Conservation (phyloP, 2,888 invertebrate genomes). For the Chrysolina oricalcia region DNA sequence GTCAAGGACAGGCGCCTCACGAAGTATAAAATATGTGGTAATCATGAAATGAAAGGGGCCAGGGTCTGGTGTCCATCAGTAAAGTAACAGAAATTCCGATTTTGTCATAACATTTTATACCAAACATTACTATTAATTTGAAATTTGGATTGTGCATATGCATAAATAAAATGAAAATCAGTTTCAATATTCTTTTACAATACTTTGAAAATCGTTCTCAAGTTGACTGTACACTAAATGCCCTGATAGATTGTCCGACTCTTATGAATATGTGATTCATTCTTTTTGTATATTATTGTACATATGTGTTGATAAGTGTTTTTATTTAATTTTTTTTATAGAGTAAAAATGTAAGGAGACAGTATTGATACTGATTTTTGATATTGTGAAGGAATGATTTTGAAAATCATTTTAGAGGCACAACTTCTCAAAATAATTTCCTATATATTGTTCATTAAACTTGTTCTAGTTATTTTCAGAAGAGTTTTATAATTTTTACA, state of each 20-base stretch:
- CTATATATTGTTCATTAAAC: slow-evolving; percentile 20
- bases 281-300: slow-evolving; percentile 64
- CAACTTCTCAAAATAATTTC: slow-evolving; percentile 48
- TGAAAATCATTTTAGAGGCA: slow-evolving; percentile 42
- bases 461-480: slow-evolving; percentile 27
- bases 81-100: background rate
- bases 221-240: background rate
- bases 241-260: slow-evolving; percentile 4
- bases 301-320: slow-evolving; percentile 65
- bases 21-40: too few relatives aligned
- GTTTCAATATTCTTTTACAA: background rate
- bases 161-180: too few relatives aligned
- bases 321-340: slow-evolving; percentile 58
- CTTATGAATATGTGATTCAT: slow-evolving; percentile 49
- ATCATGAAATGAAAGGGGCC: too few relatives aligned
- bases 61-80: too few relatives aligned
- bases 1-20: too few relatives aligned
- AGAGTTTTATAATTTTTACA: slow-evolving; percentile 33
- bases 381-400: slow-evolving; percentile 45
- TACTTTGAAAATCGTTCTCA: background rate
- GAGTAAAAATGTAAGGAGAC: slow-evolving; percentile 61
- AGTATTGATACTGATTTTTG: slow-evolving; percentile 47
- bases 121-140: too few relatives aligned
- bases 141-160: too few relatives aligned
- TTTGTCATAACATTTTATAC: too few relatives aligned